Evolutionary conservation across 2,113 vertebrate species (phyloP).

Genomic region (Channa maculata): DNA sequence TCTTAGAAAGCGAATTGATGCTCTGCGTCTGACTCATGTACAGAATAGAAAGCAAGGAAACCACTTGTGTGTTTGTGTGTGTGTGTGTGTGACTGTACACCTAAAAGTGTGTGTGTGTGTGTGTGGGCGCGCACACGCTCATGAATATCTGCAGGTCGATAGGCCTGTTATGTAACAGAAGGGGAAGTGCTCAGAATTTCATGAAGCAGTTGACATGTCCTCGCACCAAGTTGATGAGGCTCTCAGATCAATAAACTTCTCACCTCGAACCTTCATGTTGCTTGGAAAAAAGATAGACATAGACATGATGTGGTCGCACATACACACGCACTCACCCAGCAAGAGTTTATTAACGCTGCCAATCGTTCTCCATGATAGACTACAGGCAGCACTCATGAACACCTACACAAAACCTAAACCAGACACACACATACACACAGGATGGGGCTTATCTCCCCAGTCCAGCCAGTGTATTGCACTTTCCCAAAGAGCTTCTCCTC

Average conservation of each 20-base stretch:
- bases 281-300: conserved; percentile 36
- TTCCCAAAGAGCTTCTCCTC: conserved; percentile 62
- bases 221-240: conserved; percentile 68
- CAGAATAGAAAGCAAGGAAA: conserved; percentile 43
- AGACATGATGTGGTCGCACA: conserved; percentile 15
- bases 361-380: conserved; percentile 66
- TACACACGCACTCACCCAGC: conserved; percentile 37
- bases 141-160: conserved; percentile 57
- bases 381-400: conserved; percentile 66
- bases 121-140: not conserved
- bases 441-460: conserved; percentile 64
- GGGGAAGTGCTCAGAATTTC: conserved; percentile 50
- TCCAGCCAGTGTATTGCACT: conserved; percentile 55
- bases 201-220: conserved; percentile 65
- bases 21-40: conserved; percentile 36
- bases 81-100: not conserved
- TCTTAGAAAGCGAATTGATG: conserved; percentile 63
- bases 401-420: conserved; percentile 54
- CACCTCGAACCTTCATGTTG: conserved; percentile 68
- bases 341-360: conserved; percentile 71
- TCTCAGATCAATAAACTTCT: conserved; percentile 73
- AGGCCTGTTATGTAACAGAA: conserved; percentile 62
- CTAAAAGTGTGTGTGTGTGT: not conserved
- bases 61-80: conserved; percentile 14
- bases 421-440: conserved; percentile 36